Evolutionary conservation across 2,113 vertebrate species (phyloP).

Genomic region (Piprites chloris): DNA sequence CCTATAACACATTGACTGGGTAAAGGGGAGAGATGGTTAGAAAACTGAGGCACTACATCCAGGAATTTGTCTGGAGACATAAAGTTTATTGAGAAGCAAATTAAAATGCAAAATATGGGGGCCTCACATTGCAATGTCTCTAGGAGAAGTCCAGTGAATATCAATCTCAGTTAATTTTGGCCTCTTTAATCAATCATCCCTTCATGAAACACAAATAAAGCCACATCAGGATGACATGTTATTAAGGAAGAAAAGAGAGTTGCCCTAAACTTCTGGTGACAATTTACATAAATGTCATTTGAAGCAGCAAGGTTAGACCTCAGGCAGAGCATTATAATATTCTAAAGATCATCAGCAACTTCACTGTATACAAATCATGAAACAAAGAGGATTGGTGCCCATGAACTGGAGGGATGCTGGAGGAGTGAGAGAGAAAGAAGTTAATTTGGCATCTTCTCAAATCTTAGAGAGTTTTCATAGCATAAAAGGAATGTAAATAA

Average conservation of each 20-base stretch:
- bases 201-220: conserved; percentile 56
- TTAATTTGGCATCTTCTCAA: background rate
- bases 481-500: background rate
- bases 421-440: background rate
- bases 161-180: conserved; percentile 58
- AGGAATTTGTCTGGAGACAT: background rate
- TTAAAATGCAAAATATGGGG: conserved; percentile 44
- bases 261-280: conserved; percentile 34
- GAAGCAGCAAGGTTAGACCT: conserved; percentile 49
- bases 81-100: conserved; percentile 7
- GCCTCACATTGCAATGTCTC: conserved; percentile 11
- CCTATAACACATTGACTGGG: background rate
- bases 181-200: conserved; percentile 57
- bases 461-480: background rate
- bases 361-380: background rate
- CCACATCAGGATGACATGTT: conserved; percentile 40
- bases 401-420: background rate
- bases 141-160: conserved; percentile 14
- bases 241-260: conserved; percentile 56
- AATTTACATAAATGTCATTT: conserved; percentile 57
- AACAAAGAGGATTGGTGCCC: background rate
- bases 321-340: conserved; percentile 37
- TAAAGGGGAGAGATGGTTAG: background rate
- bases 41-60: background rate
- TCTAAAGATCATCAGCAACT: conserved; percentile 45